Conservation (phyloP, 1,140 invertebrate species). For the Panagrolaimus sp. region DNA sequence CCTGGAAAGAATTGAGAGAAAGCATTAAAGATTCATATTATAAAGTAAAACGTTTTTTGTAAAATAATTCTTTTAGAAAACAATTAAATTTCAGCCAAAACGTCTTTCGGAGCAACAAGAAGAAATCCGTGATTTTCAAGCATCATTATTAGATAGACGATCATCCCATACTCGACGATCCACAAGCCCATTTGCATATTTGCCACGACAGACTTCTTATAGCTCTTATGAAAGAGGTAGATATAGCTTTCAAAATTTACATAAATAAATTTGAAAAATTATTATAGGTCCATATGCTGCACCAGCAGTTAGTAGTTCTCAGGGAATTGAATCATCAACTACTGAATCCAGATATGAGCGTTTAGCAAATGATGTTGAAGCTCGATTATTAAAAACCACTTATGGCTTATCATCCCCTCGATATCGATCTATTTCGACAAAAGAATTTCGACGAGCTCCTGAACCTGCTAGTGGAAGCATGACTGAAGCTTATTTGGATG, state of each 20-base stretch:
- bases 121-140: conserved; percentile 48
- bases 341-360: conserved; percentile 44
- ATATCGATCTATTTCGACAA: conserved; percentile 26
- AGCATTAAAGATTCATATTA: conserved; percentile 52
- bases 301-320: conserved; percentile 41
- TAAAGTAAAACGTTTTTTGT: conserved; percentile 34
- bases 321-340: conserved; percentile 47
- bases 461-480: conserved; percentile 40
- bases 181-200: conserved; percentile 43
- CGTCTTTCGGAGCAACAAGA: conserved; percentile 43
- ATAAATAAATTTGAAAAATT: background rate
- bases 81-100: conserved; percentile 38
- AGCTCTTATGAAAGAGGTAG: conserved; percentile 17
- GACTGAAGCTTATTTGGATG: conserved; percentile 20
- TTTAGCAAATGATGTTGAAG: conserved; percentile 50
- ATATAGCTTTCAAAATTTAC: too few relatives aligned
- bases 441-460: conserved; percentile 51
- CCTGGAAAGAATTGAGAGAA: conserved; percentile 53
- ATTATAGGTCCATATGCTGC: conserved; percentile 51
- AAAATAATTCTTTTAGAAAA: background rate
- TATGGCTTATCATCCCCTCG: background rate
- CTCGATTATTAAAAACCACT: conserved; percentile 46
- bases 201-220: conserved; percentile 18
- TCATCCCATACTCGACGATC: conserved; percentile 33
- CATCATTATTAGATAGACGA: conserved; percentile 27